Evolutionary conservation across 2,797 vertebrate species (phyloP).

Genomic region (Toxotes lorentzi): DNA sequence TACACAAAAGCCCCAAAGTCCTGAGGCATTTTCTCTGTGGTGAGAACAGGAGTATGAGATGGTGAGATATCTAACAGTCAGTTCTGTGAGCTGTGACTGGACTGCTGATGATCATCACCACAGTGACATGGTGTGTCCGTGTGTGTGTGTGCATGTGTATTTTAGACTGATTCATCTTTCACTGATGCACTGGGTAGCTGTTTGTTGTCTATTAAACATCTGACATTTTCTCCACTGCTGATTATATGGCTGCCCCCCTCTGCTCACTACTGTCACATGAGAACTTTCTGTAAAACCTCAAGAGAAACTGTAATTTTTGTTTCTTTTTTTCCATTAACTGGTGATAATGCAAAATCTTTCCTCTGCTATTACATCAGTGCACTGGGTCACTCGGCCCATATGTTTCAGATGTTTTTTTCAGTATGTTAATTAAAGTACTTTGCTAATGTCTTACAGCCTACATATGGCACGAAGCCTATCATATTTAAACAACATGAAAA

Average conservation of each 20-base stretch:
- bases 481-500: not conserved
- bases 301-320: not conserved
- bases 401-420: not conserved
- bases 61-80: slow-evolving; percentile 72
- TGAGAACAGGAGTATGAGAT: slow-evolving; percentile 59
- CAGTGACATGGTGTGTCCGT: slow-evolving; percentile 42
- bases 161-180: slow-evolving; percentile 55
- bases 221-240: slow-evolving; percentile 14
- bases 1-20: slow-evolving; percentile 61
- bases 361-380: not conserved
- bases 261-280: not conserved
- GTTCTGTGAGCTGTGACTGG: slow-evolving; percentile 66
- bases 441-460: not conserved
- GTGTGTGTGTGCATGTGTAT: slow-evolving; percentile 35
- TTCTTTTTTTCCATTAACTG: not conserved
- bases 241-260: slow-evolving; percentile 1
- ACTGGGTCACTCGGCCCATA: not conserved
- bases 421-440: not conserved
- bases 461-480: not conserved
- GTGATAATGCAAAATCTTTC: too few species aligned
- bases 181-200: slow-evolving; percentile 16
- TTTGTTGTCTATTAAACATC: slow-evolving; percentile 16
- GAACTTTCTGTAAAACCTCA: not conserved
- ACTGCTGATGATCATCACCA: slow-evolving; percentile 63
- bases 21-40: slow-evolving; percentile 49